Evolutionary conservation across 2,888 invertebrate species (phyloP), one percentile per base, ranked within the genome.

Genomic region (Clepsis dumicolana): DNA sequence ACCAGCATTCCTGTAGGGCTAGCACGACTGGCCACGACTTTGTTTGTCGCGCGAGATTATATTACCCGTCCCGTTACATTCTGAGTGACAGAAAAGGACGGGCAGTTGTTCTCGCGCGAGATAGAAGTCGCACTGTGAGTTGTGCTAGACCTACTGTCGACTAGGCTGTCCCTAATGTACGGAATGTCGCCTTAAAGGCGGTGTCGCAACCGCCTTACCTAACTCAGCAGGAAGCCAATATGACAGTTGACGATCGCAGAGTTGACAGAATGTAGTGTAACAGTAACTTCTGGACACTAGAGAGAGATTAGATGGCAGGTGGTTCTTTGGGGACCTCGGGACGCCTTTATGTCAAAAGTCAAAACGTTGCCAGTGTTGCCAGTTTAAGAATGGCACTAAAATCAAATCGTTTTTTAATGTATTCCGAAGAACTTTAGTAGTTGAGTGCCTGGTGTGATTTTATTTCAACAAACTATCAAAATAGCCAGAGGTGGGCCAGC

Each of bases 1-100:
- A 29, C 54, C 56, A 38, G 64, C 68, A 68, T 68, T 64, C 68
- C 68, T 68, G n/a, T n/a, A n/a, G n/a, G n/a, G n/a, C n/a, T n/a
- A n/a, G n/a, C n/a, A n/a, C n/a, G n/a, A n/a, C n/a, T n/a, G n/a
- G n/a, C n/a, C n/a, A n/a, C n/a, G n/a, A n/a, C n/a, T n/a, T n/a
- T n/a, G n/a, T n/a, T n/a, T n/a, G n/a, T n/a, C n/a, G n/a, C n/a
- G n/a, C n/a, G n/a, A n/a, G n/a, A n/a, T n/a, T n/a, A n/a, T n/a
- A n/a, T n/a, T n/a, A n/a, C n/a, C n/a, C n/a, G n/a, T n/a, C n/a
- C n/a, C n/a, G n/a, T n/a, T n/a, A n/a, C n/a, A n/a, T n/a, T n/a
- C n/a, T n/a, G n/a, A n/a, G n/a, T n/a, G n/a, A n/a, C n/a, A n/a
- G n/a, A n/a, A n/a, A n/a, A n/a, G n/a, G n/a, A n/a, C n/a, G n/a